These are phyloP conservation scores for Sarcophaga rosellei DNA, from an alignment of 2,888 invertebrate genomes.

Conservation along the genomic window DNA sequence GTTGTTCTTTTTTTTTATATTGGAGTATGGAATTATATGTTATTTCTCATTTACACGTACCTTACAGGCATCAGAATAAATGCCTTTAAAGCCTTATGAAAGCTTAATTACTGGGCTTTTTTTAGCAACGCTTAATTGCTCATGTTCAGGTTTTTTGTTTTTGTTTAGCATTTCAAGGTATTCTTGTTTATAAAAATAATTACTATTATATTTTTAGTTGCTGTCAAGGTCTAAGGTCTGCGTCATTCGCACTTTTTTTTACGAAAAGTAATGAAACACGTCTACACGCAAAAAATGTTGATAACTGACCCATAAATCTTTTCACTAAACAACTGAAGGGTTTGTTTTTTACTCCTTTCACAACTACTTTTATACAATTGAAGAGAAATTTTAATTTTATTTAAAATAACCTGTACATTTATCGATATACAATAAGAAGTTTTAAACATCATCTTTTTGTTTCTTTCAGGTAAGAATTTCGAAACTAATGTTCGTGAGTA, in stretches of 20 bases:
- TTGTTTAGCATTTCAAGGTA: neutral
- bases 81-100: neutral
- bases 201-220: neutral
- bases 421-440: too few species aligned
- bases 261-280: too few species aligned
- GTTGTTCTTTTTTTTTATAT: neutral
- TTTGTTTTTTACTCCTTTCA: too few species aligned
- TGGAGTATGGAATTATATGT: too few species aligned
- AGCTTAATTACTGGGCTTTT: neutral
- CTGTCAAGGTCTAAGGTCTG: neutral
- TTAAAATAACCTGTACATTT: too few species aligned
- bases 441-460: neutral
- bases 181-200: neutral
- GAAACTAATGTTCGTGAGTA: neutral
- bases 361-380: too few species aligned
- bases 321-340: too few species aligned
- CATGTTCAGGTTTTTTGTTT: neutral
- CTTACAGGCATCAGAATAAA: too few species aligned
- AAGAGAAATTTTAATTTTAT: too few species aligned
- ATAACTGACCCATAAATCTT: too few species aligned
- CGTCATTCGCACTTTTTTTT: neutral
- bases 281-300: too few species aligned
- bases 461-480: neutral
- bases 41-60: too few species aligned
- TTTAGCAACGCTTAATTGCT: neutral